Percentiles rank a stretch among this genome's conserved stretches.
Conservation (phyloP, 2,113 vertebrate species). For the Noturus placidus region DNA sequence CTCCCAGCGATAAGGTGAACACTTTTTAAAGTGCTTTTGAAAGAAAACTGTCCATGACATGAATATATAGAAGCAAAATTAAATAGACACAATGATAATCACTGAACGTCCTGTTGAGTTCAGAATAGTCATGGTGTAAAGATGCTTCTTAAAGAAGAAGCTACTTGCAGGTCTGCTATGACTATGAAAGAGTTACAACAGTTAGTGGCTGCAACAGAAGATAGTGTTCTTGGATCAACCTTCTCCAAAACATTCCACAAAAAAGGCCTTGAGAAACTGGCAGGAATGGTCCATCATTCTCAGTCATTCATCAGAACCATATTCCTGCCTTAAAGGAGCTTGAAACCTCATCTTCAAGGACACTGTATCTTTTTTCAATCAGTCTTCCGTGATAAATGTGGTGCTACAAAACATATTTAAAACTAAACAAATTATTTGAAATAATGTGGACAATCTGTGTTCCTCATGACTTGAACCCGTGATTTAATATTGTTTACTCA, state of each 20-base stretch:
- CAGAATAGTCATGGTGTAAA: not conserved
- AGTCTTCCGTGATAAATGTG: not conserved
- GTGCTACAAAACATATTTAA: not conserved
- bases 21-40: not conserved
- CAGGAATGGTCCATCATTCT: conserved; percentile 43
- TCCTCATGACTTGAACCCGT: not conserved
- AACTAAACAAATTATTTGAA: not conserved
- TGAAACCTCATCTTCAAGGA: not conserved
- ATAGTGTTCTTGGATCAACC: conserved; percentile 21
- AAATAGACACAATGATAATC: not conserved
- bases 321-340: conserved; percentile 3
- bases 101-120: not conserved
- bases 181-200: conserved; percentile 19
- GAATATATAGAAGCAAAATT: not conserved
- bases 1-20: not conserved
- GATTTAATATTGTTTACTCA: not conserved
- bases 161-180: not conserved
- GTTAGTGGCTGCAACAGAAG: not conserved
- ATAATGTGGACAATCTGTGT: not conserved
- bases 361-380: not conserved
- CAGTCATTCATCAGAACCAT: conserved; percentile 3
- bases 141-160: not conserved
- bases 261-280: conserved; percentile 26
- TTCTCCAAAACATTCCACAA: conserved; percentile 29
- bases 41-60: not conserved